A percentile compares a stretch with the other conserved stretches of the same genome.
Evolutionary conservation across 1,140 invertebrate genomes (phyloP).

Genomic region (Drosophila subobscura): DNA sequence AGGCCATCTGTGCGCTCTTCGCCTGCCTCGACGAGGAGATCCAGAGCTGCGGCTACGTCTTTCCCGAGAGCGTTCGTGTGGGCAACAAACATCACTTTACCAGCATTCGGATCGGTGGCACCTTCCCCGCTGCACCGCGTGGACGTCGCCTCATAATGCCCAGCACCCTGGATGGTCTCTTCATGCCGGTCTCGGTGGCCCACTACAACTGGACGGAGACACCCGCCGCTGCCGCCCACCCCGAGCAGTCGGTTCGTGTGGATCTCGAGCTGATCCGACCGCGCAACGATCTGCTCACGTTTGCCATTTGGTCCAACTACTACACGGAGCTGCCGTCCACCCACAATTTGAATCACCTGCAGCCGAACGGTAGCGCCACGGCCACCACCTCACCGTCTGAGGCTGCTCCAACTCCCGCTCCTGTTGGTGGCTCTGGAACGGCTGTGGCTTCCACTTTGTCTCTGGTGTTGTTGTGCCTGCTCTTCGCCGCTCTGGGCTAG

Average conservation of each 20-base stretch:
- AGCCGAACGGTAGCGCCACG: slow-evolving; percentile 3
- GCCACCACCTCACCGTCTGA: not conserved
- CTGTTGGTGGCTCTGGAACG: not conserved
- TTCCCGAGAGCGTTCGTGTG: slow-evolving; percentile 28
- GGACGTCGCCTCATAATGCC: slow-evolving; percentile 77
- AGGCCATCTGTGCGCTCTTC: slow-evolving; percentile 83
- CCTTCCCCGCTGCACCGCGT: slow-evolving; percentile 49
- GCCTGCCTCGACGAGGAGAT: slow-evolving; percentile 70
- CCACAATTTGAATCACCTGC: slow-evolving; percentile 66
- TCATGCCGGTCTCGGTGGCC: slow-evolving; percentile 62
- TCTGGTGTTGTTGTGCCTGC: not conserved
- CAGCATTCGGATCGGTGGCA: slow-evolving; percentile 43
- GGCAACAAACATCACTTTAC: slow-evolving; percentile 57
- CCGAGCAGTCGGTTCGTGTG: slow-evolving; percentile 5
- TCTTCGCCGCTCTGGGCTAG: not conserved
- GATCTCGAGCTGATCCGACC: slow-evolving; percentile 23
- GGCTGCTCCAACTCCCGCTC: no score
- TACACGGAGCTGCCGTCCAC: slow-evolving; percentile 41
- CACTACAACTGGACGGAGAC: slow-evolving; percentile 54
- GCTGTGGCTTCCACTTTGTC: not conserved
- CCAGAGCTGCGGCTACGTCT: slow-evolving; percentile 71
- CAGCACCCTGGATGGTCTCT: slow-evolving; percentile 58
- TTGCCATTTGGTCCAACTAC: slow-evolving; percentile 78
- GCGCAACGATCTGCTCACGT: slow-evolving; percentile 70
- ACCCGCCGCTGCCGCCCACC: slow-evolving; percentile 6